phyloP scores from a whole-genome alignment of 2,113 vertebrate species.

The Periophthalmodon schlosseri region DNA sequence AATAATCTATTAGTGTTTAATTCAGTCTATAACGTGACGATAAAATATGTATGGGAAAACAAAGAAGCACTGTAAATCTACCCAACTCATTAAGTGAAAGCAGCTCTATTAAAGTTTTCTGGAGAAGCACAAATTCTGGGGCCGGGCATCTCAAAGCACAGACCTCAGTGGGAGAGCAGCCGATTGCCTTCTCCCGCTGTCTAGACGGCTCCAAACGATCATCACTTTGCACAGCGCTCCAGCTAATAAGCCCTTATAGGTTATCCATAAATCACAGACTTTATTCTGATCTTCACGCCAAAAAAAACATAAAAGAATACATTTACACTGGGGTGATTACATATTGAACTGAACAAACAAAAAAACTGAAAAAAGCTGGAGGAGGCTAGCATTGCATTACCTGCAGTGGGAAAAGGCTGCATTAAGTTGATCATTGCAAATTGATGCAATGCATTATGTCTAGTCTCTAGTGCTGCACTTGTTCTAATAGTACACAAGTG shows the following conservation, averaged over 20 bases:
- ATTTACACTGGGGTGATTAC: conserved; percentile 24
- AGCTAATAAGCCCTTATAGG: conserved; percentile 47
- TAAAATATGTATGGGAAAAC: neutral
- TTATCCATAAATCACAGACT: conserved; percentile 49
- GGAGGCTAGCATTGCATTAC: conserved; percentile 12
- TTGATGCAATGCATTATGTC: neutral
- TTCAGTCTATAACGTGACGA: neutral
- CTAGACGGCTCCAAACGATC: conserved; percentile 54
- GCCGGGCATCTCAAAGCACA: conserved; percentile 36
- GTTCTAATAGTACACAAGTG: too few relatives aligned
- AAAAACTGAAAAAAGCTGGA: conserved; percentile 20
- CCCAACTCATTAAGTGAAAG: conserved; percentile 42
- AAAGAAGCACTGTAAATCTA: conserved; percentile 7
- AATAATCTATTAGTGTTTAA: neutral
- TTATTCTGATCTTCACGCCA: conserved; percentile 44
- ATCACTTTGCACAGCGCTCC: conserved; percentile 39
- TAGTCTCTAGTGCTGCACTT: neutral
- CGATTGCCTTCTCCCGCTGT: conserved; percentile 23
- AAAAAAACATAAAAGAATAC: conserved; percentile 28
- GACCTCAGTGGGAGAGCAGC: conserved; percentile 25
- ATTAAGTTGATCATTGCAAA: neutral
- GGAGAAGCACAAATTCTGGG: conserved; percentile 37
- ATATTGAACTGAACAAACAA: conserved; percentile 31
- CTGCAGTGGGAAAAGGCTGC: neutral
- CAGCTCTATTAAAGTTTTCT: conserved; percentile 38